Evolutionary conservation across 2,113 vertebrate genomes (phyloP).

Genomic region (Grantiella picta): DNA sequence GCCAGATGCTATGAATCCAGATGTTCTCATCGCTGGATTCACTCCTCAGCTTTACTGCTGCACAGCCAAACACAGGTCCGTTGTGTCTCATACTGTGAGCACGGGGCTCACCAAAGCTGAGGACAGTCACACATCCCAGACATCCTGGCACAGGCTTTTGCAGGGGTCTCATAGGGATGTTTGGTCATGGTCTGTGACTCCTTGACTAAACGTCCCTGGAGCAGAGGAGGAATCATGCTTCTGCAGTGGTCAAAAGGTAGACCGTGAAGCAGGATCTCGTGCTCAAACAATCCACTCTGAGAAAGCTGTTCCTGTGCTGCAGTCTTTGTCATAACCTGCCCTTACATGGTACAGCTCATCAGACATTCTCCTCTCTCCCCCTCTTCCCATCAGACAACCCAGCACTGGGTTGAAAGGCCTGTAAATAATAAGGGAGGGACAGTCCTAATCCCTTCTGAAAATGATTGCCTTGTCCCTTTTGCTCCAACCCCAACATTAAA

Average conservation of each 20-base stretch:
- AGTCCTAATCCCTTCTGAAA: neutral
- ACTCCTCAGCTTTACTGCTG: neutral
- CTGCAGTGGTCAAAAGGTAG: neutral
- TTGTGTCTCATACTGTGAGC: neutral
- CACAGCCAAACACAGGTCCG: neutral
- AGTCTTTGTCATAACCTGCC: neutral
- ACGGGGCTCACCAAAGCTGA: neutral
- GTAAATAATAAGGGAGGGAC: neutral
- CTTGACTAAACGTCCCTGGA: neutral
- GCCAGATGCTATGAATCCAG: neutral
- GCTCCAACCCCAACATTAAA: neutral
- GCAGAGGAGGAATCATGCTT: neutral
- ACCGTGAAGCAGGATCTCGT: neutral
- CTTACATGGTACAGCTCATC: neutral
- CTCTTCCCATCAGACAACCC: neutral
- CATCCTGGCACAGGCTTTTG: neutral
- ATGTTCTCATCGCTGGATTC: neutral
- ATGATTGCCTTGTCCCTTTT: neutral
- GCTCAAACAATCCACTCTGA: neutral
- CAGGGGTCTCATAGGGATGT: neutral
- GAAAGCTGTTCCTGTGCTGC: neutral
- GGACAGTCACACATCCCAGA: neutral
- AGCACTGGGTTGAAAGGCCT: neutral
- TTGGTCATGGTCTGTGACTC: neutral
- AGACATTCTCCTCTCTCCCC: neutral